Evolutionary conservation across 2,113 vertebrate genomes (phyloP).

Genomic region (Pygoscelis antarcticus): DNA sequence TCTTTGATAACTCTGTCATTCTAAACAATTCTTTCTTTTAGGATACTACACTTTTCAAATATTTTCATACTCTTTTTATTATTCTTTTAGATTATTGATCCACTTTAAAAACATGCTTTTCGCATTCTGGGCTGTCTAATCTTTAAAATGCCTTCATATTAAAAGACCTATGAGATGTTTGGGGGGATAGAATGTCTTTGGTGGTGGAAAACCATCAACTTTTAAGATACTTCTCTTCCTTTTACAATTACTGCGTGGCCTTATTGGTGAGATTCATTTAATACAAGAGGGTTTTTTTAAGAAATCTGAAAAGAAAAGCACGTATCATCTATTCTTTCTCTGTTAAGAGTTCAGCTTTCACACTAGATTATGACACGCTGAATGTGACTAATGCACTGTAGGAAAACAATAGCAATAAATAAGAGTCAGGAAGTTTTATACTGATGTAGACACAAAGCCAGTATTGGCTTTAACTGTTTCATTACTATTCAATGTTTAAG

Average conservation of each 20-base stretch:
- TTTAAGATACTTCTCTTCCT: background rate
- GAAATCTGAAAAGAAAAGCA: background rate
- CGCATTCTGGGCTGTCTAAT: background rate
- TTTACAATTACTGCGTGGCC: background rate
- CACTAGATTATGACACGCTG: background rate
- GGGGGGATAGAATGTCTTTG: background rate
- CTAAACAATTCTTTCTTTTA: background rate
- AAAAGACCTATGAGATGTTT: background rate
- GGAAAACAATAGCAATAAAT: constrained; percentile 16
- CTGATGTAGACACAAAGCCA: background rate
- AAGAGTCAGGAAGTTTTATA: background rate
- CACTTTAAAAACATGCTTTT: background rate
- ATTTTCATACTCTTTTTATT: background rate
- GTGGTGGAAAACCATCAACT: background rate
- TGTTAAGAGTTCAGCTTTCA: background rate
- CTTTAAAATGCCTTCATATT: background rate
- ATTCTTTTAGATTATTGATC: background rate
- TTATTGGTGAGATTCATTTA: background rate
- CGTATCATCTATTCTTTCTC: background rate
- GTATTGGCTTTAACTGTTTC: background rate
- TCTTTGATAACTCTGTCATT: too few relatives aligned
- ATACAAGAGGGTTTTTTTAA: background rate
- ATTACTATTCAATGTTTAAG: fast-evolving
- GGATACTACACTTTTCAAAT: background rate
- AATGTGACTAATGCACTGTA: background rate